phyloP scores from a whole-genome alignment of 2,888 invertebrate genomes.

The Caenorhabditis doughertyi region DNA sequence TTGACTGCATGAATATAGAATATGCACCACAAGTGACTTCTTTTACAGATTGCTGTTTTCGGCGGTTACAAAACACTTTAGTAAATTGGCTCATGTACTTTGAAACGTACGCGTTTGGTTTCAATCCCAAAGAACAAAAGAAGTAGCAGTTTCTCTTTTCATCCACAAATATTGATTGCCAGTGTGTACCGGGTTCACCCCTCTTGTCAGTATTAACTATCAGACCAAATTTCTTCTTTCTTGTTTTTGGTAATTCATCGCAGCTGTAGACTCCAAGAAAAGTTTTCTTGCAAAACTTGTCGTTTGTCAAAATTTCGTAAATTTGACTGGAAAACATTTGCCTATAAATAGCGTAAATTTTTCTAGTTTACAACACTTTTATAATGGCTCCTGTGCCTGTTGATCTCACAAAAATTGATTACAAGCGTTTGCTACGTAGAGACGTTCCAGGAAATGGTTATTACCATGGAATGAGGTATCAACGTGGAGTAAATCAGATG shows the following conservation, averaged over 20 bases:
- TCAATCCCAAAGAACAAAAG: not conserved
- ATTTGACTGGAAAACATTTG: conserved; percentile 12
- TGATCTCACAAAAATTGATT: conserved; percentile 25
- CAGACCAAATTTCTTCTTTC: not conserved
- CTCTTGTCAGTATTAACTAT: not conserved
- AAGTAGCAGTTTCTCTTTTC: not conserved
- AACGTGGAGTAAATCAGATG: conserved; percentile 12
- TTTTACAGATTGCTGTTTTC: not conserved
- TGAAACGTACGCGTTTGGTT: too few species aligned
- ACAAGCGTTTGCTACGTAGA: not conserved
- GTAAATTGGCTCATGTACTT: too few species aligned
- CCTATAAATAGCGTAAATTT: not conserved
- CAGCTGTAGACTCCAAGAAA: conserved; percentile 6
- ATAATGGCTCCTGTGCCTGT: conserved; percentile 13
- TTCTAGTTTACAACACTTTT: too few species aligned
- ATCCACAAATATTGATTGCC: conserved; percentile 11
- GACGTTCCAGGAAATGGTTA: not conserved
- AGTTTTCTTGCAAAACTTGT: not conserved
- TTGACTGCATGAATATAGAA: conserved; percentile 9
- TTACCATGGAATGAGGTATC: conserved; percentile 10
- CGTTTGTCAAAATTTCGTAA: not conserved
- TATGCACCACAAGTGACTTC: conserved; percentile 8
- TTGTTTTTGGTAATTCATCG: not conserved
- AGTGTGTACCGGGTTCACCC: not conserved
- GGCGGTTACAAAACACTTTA: not conserved